A percentile compares a stretch with the other conserved stretches of the same genome.
These are phyloP conservation scores for Drosophila nr. medialis DNA, from an alignment of 2,888 invertebrate species.

Conservation along the genomic window DNA sequence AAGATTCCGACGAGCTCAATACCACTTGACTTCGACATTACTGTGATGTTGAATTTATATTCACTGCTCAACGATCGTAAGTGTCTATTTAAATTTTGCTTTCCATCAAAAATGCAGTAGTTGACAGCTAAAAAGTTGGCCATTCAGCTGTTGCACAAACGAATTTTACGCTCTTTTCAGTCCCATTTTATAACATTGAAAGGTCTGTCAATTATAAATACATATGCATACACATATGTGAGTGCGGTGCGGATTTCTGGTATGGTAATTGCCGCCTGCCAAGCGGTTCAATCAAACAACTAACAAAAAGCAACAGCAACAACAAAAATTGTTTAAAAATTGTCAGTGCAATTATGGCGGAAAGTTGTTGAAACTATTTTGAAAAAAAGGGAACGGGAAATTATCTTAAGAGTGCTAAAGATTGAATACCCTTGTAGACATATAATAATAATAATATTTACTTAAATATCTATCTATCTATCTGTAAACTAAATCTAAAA, in stretches of 20 bases:
- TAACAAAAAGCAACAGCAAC: conserved; percentile 4
- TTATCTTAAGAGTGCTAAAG: neutral
- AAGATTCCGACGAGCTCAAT: conserved; percentile 55
- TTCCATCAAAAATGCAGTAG: conserved; percentile 58
- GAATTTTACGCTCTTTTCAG: conserved; percentile 50
- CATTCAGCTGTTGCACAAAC: conserved; percentile 56
- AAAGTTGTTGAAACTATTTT: conserved; percentile 7
- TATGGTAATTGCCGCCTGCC: conserved; percentile 72
- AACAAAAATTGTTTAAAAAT: conserved; percentile 20
- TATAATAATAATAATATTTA: neutral
- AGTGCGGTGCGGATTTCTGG: conserved; percentile 54
- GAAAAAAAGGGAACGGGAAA: neutral
- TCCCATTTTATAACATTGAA: conserved; percentile 73
- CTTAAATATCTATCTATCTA: neutral
- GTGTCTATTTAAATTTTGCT: conserved; percentile 47
- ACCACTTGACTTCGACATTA: conserved; percentile 66
- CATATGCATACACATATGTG: neutral
- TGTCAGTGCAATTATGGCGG: conserved; percentile 21
- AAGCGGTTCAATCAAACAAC: conserved; percentile 52
- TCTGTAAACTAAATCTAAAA: neutral
- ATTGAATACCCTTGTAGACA: neutral
- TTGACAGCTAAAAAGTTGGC: conserved; percentile 73
- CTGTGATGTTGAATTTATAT: conserved; percentile 20
- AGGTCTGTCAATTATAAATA: conserved; percentile 71
- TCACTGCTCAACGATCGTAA: conserved; percentile 31